A percentile compares a stretch with the other conserved stretches of the same genome.
Evolutionary conservation across 2,888 invertebrate genomes (phyloP).

Genomic region (Dasypolia templi): DNA sequence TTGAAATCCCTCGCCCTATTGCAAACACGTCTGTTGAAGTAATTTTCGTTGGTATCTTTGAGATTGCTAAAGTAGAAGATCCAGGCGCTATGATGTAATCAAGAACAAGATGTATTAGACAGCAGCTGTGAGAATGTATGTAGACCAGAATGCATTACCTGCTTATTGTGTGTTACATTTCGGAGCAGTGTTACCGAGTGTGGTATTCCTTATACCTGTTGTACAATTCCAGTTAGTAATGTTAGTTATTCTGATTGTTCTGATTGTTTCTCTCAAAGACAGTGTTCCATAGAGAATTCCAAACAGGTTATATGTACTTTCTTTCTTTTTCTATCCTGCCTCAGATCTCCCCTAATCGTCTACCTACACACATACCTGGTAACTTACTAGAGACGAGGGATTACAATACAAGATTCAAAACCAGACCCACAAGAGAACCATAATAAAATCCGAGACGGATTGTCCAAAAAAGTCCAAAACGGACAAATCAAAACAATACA

Average conservation of each 20-base stretch:
- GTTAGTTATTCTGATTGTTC: not conserved
- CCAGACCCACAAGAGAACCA: conserved; percentile 56
- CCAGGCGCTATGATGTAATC: not conserved
- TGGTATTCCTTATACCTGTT: not conserved
- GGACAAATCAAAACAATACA: conserved; percentile 68
- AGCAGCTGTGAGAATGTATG: not conserved
- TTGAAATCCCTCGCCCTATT: conserved; percentile 18
- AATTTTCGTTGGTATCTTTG: not conserved
- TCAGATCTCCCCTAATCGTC: conserved; percentile 45
- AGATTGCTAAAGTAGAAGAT: not conserved
- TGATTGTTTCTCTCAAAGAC: not conserved
- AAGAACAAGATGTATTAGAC: not conserved
- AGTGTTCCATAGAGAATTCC: conserved; percentile 23
- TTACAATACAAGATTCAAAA: conserved; percentile 59
- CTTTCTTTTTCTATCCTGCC: conserved; percentile 31
- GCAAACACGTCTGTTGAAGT: conserved; percentile 20
- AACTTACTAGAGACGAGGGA: conserved; percentile 48
- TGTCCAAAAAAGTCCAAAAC: conserved; percentile 65
- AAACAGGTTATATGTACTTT: conserved; percentile 49
- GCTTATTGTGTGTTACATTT: conserved; percentile 4
- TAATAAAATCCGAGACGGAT: conserved; percentile 64
- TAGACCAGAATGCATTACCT: conserved; percentile 7
- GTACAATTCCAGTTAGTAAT: not conserved
- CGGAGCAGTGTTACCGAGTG: not conserved
- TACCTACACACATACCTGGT: conserved; percentile 62